Evolutionary conservation across 1,140 invertebrate species (phyloP).

Genomic region (Saccostrea cuccullata): DNA sequence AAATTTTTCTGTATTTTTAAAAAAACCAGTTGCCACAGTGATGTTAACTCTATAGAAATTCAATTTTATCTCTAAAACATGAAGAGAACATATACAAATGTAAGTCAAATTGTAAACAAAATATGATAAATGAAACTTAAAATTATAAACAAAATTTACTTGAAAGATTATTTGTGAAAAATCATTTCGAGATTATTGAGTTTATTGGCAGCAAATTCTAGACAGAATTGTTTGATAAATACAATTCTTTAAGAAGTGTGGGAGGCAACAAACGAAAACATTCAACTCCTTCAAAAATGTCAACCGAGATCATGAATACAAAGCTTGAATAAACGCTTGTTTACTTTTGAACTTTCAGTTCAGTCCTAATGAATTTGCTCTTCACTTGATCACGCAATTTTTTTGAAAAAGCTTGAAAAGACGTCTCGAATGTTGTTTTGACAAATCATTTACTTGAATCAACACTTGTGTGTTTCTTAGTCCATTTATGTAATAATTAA

Average conservation of each 20-base stretch:
- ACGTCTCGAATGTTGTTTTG: not conserved
- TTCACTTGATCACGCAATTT: not conserved
- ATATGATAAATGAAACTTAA: too few species aligned
- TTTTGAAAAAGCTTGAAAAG: slow-evolving; percentile 18
- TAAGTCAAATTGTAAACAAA: too few species aligned
- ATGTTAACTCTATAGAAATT: too few species aligned
- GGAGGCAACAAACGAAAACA: not conserved
- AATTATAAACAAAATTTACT: too few species aligned
- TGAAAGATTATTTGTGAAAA: too few species aligned
- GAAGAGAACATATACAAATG: too few species aligned
- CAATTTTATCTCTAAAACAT: too few species aligned
- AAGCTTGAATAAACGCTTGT: not conserved
- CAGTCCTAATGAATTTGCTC: slow-evolving; percentile 5
- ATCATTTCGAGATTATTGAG: too few species aligned
- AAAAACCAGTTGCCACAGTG: too few species aligned
- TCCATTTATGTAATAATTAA: slow-evolving; percentile 25
- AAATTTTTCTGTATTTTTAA: too few species aligned
- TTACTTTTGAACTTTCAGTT: slow-evolving; percentile 6
- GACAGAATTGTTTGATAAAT: not conserved
- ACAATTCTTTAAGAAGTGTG: not conserved
- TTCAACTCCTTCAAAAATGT: slow-evolving; percentile 33
- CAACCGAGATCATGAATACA: not conserved
- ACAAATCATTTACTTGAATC: slow-evolving; percentile 30
- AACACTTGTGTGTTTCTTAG: slow-evolving; percentile 23
- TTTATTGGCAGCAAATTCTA: too few species aligned